Evolutionary conservation across 2,797 vertebrate genomes (phyloP).

Genomic region (Siniperca obscura): DNA sequence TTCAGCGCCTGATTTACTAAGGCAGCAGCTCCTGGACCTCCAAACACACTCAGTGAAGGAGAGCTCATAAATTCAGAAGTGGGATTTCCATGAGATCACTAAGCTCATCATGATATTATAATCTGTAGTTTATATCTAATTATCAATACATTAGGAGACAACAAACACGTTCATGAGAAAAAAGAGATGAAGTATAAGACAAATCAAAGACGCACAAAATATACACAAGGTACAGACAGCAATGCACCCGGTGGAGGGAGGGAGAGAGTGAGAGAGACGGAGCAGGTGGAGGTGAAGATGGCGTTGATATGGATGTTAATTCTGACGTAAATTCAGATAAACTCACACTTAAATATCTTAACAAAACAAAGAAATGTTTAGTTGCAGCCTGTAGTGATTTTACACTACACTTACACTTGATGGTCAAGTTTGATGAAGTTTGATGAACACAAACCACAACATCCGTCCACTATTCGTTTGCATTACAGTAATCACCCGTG

Average conservation of each 20-base stretch:
- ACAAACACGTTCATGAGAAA: neutral
- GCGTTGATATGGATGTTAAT: neutral
- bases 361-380: neutral
- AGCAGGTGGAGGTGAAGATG: neutral
- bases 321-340: neutral
- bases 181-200: neutral
- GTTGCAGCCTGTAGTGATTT: no score
- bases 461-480: no score
- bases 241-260: neutral
- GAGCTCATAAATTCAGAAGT: neutral
- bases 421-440: neutral
- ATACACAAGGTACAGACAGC: neutral
- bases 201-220: neutral
- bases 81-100: conserved; percentile 3
- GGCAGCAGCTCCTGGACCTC: conserved; percentile 3
- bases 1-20: neutral
- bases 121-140: neutral
- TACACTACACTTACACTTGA: no score
- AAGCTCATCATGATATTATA: neutral
- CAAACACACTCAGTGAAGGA: neutral
- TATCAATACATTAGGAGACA: neutral
- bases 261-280: neutral
- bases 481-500: no score
- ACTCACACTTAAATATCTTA: neutral
- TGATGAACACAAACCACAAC: neutral